These are phyloP conservation scores for Peromyscus nudipes DNA, from an alignment of 2,797 vertebrate genomes.

Conservation along the genomic window DNA sequence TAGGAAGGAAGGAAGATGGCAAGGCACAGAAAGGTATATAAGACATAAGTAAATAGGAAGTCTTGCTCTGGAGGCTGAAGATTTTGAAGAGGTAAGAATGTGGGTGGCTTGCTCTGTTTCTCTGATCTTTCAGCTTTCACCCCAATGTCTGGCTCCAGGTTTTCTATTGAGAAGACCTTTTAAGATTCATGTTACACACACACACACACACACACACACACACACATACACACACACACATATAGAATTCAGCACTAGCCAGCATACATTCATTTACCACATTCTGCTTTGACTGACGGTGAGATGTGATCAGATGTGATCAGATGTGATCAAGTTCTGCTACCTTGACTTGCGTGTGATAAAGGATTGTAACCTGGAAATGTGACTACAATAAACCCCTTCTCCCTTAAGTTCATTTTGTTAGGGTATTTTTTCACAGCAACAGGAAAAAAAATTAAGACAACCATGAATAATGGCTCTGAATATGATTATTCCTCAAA, in stretches of 20 bases:
- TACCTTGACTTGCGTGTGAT: not conserved
- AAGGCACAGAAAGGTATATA: too few relatives aligned
- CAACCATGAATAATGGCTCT: not conserved
- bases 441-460: not conserved
- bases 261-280: not conserved
- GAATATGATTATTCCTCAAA: not conserved
- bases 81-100: too few relatives aligned
- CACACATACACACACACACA: too few relatives aligned
- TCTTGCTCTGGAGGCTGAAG: too few relatives aligned
- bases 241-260: not conserved
- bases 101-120: too few relatives aligned
- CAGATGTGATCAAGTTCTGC: not conserved
- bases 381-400: not conserved
- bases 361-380: not conserved
- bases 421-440: not conserved
- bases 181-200: too few relatives aligned
- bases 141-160: too few relatives aligned
- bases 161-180: too few relatives aligned
- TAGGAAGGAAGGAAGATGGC: too few relatives aligned
- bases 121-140: too few relatives aligned
- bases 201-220: too few relatives aligned
- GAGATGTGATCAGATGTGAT: not conserved
- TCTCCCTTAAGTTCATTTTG: not conserved
- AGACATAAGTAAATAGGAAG: too few relatives aligned
- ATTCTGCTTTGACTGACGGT: not conserved